Percentiles rank a stretch among this genome's conserved stretches.
Evolutionary conservation across 2,113 vertebrate genomes (phyloP).

Genomic region (Electrona antarctica): DNA sequence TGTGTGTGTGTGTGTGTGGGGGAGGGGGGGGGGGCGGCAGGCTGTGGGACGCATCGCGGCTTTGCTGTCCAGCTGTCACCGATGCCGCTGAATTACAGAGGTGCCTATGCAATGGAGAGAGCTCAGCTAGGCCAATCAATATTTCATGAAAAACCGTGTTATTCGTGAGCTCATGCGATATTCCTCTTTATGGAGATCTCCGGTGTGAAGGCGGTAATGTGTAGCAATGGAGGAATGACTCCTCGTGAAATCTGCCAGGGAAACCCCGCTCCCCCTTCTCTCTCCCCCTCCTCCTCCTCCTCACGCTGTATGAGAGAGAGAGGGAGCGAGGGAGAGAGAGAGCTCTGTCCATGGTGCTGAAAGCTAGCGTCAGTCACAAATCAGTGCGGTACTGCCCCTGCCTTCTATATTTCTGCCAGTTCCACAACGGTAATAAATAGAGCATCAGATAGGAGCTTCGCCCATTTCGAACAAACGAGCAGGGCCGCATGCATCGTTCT

Average conservation of each 20-base stretch:
- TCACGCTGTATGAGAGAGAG: conserved; percentile 8
- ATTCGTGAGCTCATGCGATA: neutral
- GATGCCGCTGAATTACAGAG: neutral
- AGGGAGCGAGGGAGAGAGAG: neutral
- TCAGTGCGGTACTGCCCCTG: conserved; percentile 61
- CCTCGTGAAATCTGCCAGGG: conserved; percentile 76
- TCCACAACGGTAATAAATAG: conserved; percentile 55
- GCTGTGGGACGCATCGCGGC: conserved; percentile 44
- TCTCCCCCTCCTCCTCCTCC: conserved; percentile 26
- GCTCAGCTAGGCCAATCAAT: conserved; percentile 66
- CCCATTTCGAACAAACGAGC: neutral
- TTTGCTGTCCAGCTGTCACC: conserved; percentile 27
- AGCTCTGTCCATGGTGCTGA: conserved; percentile 82
- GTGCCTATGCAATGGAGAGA: conserved; percentile 29
- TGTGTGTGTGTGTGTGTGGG: neutral
- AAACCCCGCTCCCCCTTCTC: conserved; percentile 66
- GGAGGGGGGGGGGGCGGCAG: neutral
- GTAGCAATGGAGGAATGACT: conserved; percentile 60
- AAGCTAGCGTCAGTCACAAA: conserved; percentile 69
- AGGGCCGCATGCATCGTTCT: neutral
- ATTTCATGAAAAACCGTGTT: conserved; percentile 61
- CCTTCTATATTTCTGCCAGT: neutral
- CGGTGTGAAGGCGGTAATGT: conserved; percentile 40
- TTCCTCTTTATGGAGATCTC: conserved; percentile 30
- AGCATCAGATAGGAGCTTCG: conserved; percentile 57